Percentiles rank a stretch among this genome's conserved stretches.
phyloP scores from a whole-genome alignment of 2,113 vertebrate species.

The Tychaedon coryphoeus region DNA sequence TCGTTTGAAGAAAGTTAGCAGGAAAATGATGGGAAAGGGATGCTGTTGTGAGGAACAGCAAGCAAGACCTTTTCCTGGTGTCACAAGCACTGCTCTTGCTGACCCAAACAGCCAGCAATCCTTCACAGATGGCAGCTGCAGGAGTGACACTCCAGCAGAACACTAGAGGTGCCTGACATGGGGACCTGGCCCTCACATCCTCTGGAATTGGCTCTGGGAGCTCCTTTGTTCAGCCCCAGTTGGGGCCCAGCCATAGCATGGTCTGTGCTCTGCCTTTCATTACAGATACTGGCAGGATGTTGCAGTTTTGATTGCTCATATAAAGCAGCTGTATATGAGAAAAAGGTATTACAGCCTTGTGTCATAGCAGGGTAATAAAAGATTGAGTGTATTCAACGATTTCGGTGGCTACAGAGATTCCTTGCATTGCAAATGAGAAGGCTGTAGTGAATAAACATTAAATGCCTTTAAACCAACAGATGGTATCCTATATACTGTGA shows the following conservation, averaged over 20 bases:
- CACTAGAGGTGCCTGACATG: not conserved
- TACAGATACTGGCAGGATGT: not conserved
- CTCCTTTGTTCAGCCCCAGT: not conserved
- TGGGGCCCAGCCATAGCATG: not conserved
- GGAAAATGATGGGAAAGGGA: not conserved
- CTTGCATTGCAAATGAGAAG: slow-evolving; percentile 54
- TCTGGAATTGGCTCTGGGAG: not conserved
- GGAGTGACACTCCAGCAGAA: not conserved
- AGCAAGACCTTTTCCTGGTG: not conserved
- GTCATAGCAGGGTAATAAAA: slow-evolving; percentile 24
- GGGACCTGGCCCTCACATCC: not conserved
- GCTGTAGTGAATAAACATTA: slow-evolving; percentile 59
- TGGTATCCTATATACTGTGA: slow-evolving; percentile 64
- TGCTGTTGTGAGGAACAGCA: not conserved
- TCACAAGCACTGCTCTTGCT: not conserved
- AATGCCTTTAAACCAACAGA: slow-evolving; percentile 61
- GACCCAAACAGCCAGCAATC: not conserved
- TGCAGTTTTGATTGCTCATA: slow-evolving; percentile 7
- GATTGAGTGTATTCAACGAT: slow-evolving; percentile 54
- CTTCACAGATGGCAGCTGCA: not conserved
- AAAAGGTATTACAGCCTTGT: not conserved
- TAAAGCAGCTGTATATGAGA: not conserved
- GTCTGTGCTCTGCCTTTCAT: not conserved
- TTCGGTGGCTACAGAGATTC: slow-evolving; percentile 50
- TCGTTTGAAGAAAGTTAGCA: not conserved